phyloP scores from a whole-genome alignment of 1,140 invertebrate genomes.

The Diachasma alloeum region DNA sequence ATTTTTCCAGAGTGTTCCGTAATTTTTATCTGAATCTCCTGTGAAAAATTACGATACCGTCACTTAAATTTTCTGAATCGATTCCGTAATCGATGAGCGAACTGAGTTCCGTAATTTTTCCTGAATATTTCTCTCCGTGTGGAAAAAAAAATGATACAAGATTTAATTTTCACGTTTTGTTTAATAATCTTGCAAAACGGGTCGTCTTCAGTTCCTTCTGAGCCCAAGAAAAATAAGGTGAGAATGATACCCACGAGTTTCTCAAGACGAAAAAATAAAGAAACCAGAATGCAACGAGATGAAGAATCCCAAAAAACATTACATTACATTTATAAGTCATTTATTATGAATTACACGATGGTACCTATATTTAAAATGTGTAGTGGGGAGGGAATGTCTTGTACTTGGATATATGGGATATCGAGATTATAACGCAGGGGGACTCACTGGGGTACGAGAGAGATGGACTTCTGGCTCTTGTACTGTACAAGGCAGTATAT shows the following conservation, averaged over 20 bases:
- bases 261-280: not conserved
- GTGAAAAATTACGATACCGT: no score
- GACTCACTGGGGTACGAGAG: not conserved
- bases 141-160: no score
- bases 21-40: no score
- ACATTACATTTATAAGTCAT: slow-evolving; percentile 65
- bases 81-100: no score
- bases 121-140: no score
- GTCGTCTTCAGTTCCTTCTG: no score
- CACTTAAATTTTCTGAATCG: no score
- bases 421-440: slow-evolving; percentile 63
- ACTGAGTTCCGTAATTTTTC: no score
- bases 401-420: slow-evolving; percentile 64
- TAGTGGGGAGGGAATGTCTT: slow-evolving; percentile 53
- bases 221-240: no score
- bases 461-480: slow-evolving; percentile 25
- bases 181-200: no score
- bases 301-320: slow-evolving; percentile 48
- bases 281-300: slow-evolving; percentile 25
- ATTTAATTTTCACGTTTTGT: no score
- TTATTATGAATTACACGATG: slow-evolving; percentile 67
- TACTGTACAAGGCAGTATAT: slow-evolving; percentile 22
- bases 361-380: slow-evolving; percentile 62
- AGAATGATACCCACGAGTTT: not conserved
- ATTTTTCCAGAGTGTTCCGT: no score